Percentiles rank a stretch among this genome's conserved stretches.
These are phyloP conservation scores for Petrolisthes manimaculis DNA, from an alignment of 2,888 invertebrate genomes.

Conservation along the genomic window DNA sequence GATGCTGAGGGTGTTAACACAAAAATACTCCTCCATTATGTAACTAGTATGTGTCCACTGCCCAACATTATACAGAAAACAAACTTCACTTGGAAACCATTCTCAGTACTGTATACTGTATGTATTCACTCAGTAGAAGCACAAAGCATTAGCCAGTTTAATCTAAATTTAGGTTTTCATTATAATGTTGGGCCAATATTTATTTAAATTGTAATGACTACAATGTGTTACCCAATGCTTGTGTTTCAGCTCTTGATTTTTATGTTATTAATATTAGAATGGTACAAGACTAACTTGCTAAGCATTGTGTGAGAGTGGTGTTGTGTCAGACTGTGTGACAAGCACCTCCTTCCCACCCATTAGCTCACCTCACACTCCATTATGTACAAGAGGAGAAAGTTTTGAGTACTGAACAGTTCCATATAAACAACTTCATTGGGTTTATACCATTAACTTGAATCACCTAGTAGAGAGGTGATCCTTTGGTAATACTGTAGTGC, in stretches of 20 bases:
- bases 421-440: too few relatives aligned
- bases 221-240: slow-evolving; percentile 31
- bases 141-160: too few relatives aligned
- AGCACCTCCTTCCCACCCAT: too few relatives aligned
- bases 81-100: not conserved
- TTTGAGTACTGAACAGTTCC: too few relatives aligned
- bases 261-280: slow-evolving; percentile 29
- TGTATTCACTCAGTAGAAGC: too few relatives aligned
- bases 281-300: slow-evolving; percentile 32
- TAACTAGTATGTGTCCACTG: not conserved
- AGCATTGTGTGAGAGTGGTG: slow-evolving; percentile 25
- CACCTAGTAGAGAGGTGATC: too few relatives aligned
- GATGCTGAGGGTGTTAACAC: slow-evolving; percentile 8
- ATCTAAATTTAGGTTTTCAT: not conserved
- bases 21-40: not conserved
- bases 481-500: too few relatives aligned
- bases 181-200: slow-evolving; percentile 3
- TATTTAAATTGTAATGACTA: not conserved
- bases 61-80: slow-evolving; percentile 3
- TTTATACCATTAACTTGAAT: too few relatives aligned
- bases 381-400: too few relatives aligned
- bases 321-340: too few relatives aligned
- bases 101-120: too few relatives aligned
- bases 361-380: too few relatives aligned
- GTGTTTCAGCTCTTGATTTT: slow-evolving; percentile 14